Evolutionary conservation across 1,140 invertebrate genomes (phyloP), one percentile per base, ranked within the genome.

Genomic region (Antheraea pernyi): DNA sequence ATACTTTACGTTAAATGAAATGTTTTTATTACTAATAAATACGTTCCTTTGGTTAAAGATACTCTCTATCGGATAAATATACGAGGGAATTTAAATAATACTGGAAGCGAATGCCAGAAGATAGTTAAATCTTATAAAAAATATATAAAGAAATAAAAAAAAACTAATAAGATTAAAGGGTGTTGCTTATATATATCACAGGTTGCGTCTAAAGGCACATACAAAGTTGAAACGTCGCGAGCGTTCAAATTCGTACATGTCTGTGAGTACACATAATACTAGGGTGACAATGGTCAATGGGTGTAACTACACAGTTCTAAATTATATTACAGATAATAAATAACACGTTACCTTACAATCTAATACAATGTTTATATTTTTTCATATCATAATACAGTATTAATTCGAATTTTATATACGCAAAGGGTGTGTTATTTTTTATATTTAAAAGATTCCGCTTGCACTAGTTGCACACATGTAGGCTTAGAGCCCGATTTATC

Each of bases 161-260:
- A 42, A 42, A 42, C 7, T 10, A 60, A 60, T 18, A 13, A 10
- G n/a, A 59, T n/a, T 18, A 68, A 67, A 72, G 75, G 76, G 73
- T 71, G 82, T 78, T 80, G 74, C 72, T 81, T 83, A 79, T 78
- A 79, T 75, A 81, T 86, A 86, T 86, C 84, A 86, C 84, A 86
- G 84, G 82, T 84, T 82, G 77, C 67, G 63, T 82, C 69, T 79
- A 78, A 42, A 83, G 78, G 76, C 78, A 71, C 72, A 75, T 76
- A 79, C 70, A 71, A 74, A 79, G 72, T 73, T 64, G 71, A 70
- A 66, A 7, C 42, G 13, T 8, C 19, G 16, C 19, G 53, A 19
- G 10, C 18, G 18, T 60, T 66, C 67, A 66, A 68, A 60, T 71
- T 61, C 63, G 64, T 75, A 78, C 72, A 75, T 69, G 69, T 71